Evolutionary conservation across 2,797 vertebrate genomes (phyloP).

Genomic region (Anguilla pacifica): DNA sequence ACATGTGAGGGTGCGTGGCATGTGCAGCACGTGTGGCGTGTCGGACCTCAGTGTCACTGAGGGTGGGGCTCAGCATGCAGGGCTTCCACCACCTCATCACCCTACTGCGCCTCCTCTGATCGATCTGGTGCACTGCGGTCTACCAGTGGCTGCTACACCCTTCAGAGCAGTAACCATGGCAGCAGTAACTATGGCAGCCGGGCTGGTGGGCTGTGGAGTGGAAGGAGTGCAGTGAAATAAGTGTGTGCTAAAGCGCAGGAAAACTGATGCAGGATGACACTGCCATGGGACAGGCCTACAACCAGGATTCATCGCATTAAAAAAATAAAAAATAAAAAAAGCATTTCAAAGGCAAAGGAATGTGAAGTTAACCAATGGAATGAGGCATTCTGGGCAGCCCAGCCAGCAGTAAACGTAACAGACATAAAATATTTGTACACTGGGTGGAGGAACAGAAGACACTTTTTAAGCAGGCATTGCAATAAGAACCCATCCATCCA

Average conservation of each 20-base stretch:
- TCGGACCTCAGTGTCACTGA: not conserved
- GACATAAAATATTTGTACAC: not conserved
- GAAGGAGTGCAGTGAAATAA: not conserved
- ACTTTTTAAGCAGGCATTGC: not conserved
- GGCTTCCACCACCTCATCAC: not conserved
- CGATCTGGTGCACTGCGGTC: not conserved
- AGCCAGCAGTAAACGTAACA: not conserved
- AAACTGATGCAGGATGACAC: not conserved
- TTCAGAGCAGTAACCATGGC: not conserved
- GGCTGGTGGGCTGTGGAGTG: not conserved
- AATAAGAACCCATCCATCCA: not conserved
- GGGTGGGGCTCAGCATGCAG: not conserved
- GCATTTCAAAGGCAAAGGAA: not conserved
- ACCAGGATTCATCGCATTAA: not conserved
- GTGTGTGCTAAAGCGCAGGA: not conserved
- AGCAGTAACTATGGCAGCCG: not conserved
- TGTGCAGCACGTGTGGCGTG: not conserved
- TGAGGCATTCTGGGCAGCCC: not conserved
- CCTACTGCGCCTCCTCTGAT: no score
- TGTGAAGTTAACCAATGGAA: not conserved
- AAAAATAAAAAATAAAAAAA: not conserved
- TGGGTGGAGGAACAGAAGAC: not conserved
- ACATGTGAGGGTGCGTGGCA: no score
- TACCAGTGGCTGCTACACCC: not conserved
- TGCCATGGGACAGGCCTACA: not conserved